Evolutionary conservation across 2,888 invertebrate genomes (phyloP), one percentile per base, ranked within the genome.

Genomic region (Eretmocerus hayati): DNA sequence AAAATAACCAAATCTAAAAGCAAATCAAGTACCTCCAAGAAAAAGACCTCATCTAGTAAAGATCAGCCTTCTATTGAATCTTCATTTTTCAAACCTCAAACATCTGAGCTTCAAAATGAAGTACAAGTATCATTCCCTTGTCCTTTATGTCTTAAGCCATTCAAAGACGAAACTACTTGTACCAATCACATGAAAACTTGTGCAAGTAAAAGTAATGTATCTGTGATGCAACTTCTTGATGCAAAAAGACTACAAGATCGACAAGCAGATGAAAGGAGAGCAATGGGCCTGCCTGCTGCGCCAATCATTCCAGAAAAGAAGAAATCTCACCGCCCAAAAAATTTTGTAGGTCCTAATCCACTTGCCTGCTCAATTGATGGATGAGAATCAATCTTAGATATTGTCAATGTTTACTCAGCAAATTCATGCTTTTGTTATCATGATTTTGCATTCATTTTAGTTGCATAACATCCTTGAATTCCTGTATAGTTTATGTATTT

Each of bases 181-280:
- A 50, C 42, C 3, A 42, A 55, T 21, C 74, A 74, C 48, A 62
- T 71, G 53, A 74, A 74, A 57, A 61, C 50, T 32, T 74, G 74
- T 59, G 73, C 72, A 4, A 23, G 54, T 3, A 70, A 66, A 50
- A 63, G 73, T 56, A 70, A 72, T 26, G 48, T 73, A 22, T 62
- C 69, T 0, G 67, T 67, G 2, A 62, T 63, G 42, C 63, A 67
- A 47, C 58, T 74, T 26, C 56, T 73, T 33, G 62, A 66, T 50
- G 73, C 70, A 6, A 58, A 71, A 18, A 62, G 67, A 39, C 55
- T 74, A 23, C 73, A 74, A 53, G 62, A 72, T 45, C 68, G 67
- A 33, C 74, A 74, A 56, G 62, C 62, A 8, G 61, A 63, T 33
- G 74, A 74, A 55, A 63, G 73, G 50, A 58, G 59, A 36, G 67